Evolutionary conservation across 2,888 invertebrate species (phyloP).

Genomic region (Sphaerophoria taeniata): DNA sequence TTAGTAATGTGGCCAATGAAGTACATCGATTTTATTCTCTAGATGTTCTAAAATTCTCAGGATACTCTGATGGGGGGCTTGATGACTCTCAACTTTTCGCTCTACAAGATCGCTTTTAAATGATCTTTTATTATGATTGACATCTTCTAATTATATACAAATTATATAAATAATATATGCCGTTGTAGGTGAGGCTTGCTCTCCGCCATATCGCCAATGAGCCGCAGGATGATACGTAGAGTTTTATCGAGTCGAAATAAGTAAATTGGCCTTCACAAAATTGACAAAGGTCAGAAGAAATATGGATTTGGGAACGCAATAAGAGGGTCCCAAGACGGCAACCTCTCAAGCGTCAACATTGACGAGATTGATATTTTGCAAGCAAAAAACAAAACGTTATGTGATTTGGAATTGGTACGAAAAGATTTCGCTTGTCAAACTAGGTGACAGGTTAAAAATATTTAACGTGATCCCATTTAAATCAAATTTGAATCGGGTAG

Average conservation of each 20-base stretch:
- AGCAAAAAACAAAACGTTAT: conserved; percentile 5
- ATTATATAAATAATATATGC: conserved; percentile 71
- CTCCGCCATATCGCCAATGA: background rate
- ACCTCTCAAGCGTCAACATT: conserved; percentile 45
- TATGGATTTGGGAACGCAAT: background rate
- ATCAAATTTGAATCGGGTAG: conserved; percentile 59
- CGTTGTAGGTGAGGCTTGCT: conserved; percentile 48
- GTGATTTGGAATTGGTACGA: conserved; percentile 47
- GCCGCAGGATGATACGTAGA: conserved; percentile 39
- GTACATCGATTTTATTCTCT: conserved; percentile 69
- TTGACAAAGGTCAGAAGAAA: conserved; percentile 1
- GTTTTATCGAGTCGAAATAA: conserved; percentile 77
- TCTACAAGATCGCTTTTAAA: conserved; percentile 62
- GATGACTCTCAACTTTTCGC: conserved; percentile 54
- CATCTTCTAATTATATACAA: conserved; percentile 75
- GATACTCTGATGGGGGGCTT: conserved; percentile 69
- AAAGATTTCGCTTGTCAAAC: conserved; percentile 56
- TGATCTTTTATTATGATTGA: conserved; percentile 75
- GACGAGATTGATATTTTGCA: conserved; percentile 66
- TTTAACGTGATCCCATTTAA: conserved; percentile 67
- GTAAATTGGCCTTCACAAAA: conserved; percentile 79
- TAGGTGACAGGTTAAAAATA: conserved; percentile 63
- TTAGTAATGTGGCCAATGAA: conserved; percentile 68
- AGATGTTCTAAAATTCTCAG: conserved; percentile 35
- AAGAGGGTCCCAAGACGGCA: background rate